These are phyloP conservation scores for Sebastes hubbsi DNA, from an alignment of 2,797 vertebrate genomes.

Conservation along the genomic window DNA sequence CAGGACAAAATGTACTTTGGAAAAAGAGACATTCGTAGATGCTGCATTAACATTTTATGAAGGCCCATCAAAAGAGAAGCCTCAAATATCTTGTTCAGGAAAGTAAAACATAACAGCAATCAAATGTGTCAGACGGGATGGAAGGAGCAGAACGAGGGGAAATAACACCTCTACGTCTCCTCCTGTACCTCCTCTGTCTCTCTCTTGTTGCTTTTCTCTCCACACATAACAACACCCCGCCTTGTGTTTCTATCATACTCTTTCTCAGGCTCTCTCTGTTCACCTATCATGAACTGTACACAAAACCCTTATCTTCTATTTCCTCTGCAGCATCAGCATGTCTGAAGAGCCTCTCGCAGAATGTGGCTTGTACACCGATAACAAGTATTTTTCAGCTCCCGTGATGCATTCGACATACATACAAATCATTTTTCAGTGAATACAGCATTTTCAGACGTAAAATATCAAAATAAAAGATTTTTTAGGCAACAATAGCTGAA, in stretches of 20 bases:
- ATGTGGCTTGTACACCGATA: not conserved
- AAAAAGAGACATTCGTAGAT: not conserved
- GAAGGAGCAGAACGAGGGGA: not conserved
- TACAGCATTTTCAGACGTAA: not conserved
- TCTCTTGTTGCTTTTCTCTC: not conserved
- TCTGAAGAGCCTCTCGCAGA: not conserved
- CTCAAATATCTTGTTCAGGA: not conserved
- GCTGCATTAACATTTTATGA: not conserved
- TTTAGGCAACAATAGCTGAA: not conserved
- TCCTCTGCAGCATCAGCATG: not conserved
- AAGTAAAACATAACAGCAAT: slow-evolving; percentile 9
- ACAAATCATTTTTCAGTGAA: not conserved
- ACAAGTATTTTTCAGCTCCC: not conserved
- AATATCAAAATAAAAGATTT: not conserved
- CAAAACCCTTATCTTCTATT: not conserved
- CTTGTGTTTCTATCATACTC: slow-evolving; percentile 1
- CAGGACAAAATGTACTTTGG: not conserved
- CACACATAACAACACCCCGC: not conserved
- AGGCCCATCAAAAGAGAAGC: not conserved
- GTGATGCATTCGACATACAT: not conserved
- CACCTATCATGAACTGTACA: slow-evolving; percentile 15
- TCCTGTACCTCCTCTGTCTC: too few relatives aligned
- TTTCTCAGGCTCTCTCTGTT: not conserved
- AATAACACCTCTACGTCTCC: not conserved
- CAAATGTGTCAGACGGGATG: not conserved